Percentiles rank a stretch among this genome's conserved stretches.
Conservation (phyloP, 2,888 invertebrate genomes). For the Spicauda simplicius region DNA sequence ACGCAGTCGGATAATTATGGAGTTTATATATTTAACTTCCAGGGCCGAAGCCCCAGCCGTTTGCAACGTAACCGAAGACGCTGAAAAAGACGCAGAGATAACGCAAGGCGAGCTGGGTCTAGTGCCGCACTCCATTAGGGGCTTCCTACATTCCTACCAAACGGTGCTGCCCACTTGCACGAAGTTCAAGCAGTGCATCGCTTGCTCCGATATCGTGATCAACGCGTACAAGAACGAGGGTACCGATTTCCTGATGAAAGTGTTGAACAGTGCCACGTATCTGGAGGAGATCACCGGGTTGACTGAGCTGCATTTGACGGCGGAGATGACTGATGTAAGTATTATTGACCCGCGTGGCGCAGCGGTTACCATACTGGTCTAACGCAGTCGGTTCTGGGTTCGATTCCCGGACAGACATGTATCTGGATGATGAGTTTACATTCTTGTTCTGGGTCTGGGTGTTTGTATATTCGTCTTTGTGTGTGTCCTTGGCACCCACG, state of each 20-base stretch:
- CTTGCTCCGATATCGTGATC: conserved; percentile 89
- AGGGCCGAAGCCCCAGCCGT: conserved; percentile 88
- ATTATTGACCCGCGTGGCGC: no score
- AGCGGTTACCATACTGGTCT: no score
- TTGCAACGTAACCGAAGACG: conserved; percentile 73
- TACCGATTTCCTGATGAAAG: conserved; percentile 90
- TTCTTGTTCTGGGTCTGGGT: no score
- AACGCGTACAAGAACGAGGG: conserved; percentile 77
- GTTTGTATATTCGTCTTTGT: no score
- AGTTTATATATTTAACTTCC: conserved; percentile 24
- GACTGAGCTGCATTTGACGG: conserved; percentile 84
- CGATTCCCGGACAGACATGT: no score
- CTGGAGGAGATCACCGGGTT: conserved; percentile 95
- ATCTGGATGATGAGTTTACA: no score
- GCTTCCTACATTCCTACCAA: conserved; percentile 93
- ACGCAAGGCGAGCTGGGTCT: conserved; percentile 89
- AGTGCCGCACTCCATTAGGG: conserved; percentile 96
- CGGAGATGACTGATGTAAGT: conserved; percentile 85
- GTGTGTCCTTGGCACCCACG: no score
- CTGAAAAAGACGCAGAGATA: conserved; percentile 60
- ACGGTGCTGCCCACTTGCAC: conserved; percentile 93
- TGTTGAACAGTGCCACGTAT: conserved; percentile 91
- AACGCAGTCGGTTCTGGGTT: no score
- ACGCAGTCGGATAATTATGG: no score
- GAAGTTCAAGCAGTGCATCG: conserved; percentile 96